A percentile compares a stretch with the other conserved stretches of the same genome.
Evolutionary conservation across 1,140 invertebrate species (phyloP).

Genomic region (Cepaea nemoralis): DNA sequence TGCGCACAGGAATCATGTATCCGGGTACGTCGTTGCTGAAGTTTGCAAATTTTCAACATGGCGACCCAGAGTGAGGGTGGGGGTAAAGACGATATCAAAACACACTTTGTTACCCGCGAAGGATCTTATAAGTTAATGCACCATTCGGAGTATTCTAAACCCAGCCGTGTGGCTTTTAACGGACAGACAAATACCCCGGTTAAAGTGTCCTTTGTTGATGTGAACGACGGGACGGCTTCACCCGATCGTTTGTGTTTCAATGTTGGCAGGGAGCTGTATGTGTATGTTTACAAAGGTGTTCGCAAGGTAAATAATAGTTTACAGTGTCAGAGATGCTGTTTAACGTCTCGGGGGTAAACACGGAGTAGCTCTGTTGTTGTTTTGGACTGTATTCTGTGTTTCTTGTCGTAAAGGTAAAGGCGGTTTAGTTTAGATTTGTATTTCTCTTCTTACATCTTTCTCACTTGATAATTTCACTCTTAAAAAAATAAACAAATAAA

Average conservation of each 20-base stretch:
- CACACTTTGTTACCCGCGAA: constrained; percentile 93
- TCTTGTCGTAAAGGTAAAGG: too few species aligned
- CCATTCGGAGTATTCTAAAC: constrained; percentile 92
- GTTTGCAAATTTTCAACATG: constrained; percentile 62
- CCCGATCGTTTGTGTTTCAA: constrained; percentile 95
- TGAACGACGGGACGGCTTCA: constrained; percentile 77
- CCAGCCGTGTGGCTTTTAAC: constrained; percentile 83
- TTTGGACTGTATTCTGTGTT: too few species aligned
- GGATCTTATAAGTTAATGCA: constrained; percentile 94
- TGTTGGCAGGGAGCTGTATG: constrained; percentile 95
- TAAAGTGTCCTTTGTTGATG: constrained; percentile 88
- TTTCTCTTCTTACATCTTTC: too few species aligned
- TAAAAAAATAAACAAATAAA: too few species aligned
- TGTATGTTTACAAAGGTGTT: constrained; percentile 95
- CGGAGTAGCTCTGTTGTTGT: background rate
- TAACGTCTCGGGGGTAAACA: background rate
- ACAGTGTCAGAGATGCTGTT: too few species aligned
- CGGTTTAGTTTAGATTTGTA: too few species aligned
- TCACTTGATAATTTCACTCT: too few species aligned
- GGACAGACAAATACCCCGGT: constrained; percentile 82
- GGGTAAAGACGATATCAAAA: constrained; percentile 94
- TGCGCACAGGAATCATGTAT: constrained; percentile 54
- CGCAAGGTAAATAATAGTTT: constrained; percentile 82
- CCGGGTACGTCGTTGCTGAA: constrained; percentile 61
- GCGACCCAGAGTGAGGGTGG: constrained; percentile 76